A percentile compares a stretch with the other conserved stretches of the same genome.
Evolutionary conservation across 2,797 vertebrate genomes (phyloP).

Genomic region (Lagocephalus sceleratus): DNA sequence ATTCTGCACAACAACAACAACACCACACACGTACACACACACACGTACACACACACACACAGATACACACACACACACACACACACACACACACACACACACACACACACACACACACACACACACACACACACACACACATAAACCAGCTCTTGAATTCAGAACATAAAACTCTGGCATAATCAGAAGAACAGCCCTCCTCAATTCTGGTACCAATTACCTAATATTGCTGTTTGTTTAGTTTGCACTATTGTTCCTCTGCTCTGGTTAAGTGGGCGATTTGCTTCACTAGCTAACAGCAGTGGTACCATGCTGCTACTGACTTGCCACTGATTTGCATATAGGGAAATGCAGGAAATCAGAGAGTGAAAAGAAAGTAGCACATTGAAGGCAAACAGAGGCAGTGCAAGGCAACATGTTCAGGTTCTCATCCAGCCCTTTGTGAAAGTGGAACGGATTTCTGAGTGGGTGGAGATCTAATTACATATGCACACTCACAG

Average conservation of each 20-base stretch:
- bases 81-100: conserved; percentile 13
- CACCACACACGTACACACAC: too few species aligned
- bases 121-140: conserved; percentile 15
- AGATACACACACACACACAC: not conserved
- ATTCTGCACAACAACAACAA: too few species aligned
- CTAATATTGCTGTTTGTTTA: conserved; percentile 66
- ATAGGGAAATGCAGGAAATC: conserved; percentile 55
- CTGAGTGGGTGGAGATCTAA: conserved; percentile 82
- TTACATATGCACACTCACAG: conserved; percentile 81
- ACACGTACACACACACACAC: too few species aligned
- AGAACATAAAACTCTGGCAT: conserved; percentile 36
- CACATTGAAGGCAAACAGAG: conserved; percentile 59
- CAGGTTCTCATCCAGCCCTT: conserved; percentile 72
- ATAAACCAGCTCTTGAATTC: conserved; percentile 27
- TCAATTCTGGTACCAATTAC: conserved; percentile 60
- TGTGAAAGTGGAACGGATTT: conserved; percentile 81
- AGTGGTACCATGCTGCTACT: conserved; percentile 40
- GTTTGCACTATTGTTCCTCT: conserved; percentile 61
- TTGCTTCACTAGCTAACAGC: conserved; percentile 59
- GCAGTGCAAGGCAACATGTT: conserved; percentile 48
- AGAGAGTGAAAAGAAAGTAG: conserved; percentile 41
- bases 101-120: too few species aligned
- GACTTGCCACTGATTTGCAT: conserved; percentile 58
- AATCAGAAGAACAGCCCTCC: conserved; percentile 47
- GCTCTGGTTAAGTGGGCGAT: conserved; percentile 70